phyloP scores from a whole-genome alignment of 2,113 vertebrate genomes.

The Brachionichthys hirsutus region DNA sequence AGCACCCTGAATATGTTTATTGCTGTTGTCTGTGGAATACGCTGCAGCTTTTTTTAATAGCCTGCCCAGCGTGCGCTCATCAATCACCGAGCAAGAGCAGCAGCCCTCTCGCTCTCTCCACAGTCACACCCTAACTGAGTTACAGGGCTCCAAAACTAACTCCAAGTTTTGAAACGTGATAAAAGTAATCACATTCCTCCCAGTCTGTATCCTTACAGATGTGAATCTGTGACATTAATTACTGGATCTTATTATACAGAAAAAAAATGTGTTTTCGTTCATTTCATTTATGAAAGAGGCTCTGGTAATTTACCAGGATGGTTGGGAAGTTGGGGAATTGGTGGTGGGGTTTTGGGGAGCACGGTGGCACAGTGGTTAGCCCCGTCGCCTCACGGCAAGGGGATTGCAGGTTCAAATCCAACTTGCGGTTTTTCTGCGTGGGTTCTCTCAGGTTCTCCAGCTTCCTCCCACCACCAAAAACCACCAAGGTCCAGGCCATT shows the following conservation, averaged over 20 bases:
- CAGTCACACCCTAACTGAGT: constrained; percentile 89
- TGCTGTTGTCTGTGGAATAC: constrained; percentile 82
- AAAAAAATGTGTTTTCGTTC: constrained; percentile 84
- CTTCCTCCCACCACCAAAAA: no score
- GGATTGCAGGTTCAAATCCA: no score
- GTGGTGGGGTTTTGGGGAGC: background rate
- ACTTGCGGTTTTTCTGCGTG: no score
- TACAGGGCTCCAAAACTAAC: constrained; percentile 89
- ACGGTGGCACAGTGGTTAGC: no score
- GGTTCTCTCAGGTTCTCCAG: no score
- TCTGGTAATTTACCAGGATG: constrained; percentile 73
- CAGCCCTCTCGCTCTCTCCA: constrained; percentile 84
- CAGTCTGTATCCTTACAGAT: constrained; percentile 88
- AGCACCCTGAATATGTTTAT: constrained; percentile 81
- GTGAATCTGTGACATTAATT: constrained; percentile 99
- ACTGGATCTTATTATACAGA: constrained; percentile 90
- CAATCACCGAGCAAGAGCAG: constrained; percentile 85
- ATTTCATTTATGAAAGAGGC: constrained; percentile 90
- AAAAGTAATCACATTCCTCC: constrained; percentile 91
- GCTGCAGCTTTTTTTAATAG: constrained; percentile 76
- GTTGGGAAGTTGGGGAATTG: constrained; percentile 15
- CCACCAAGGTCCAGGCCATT: no score
- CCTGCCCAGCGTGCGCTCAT: constrained; percentile 82
- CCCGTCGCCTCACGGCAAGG: no score
- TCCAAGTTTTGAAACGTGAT: constrained; percentile 96